Conservation (phyloP, 2,113 vertebrate genomes). For the Clarias magur region DNA sequence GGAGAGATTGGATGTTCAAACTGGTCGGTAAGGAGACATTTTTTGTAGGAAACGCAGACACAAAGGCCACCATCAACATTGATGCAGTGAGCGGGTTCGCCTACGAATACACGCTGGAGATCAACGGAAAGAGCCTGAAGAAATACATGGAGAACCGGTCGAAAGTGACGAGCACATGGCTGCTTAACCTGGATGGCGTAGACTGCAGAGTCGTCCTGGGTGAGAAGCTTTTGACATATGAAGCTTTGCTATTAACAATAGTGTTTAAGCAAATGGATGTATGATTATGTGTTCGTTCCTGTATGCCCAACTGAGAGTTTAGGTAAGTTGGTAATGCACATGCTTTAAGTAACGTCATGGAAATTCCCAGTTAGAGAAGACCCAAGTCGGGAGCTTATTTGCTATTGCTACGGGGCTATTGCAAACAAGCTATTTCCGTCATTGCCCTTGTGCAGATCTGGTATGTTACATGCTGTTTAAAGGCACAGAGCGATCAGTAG, state of each 20-base stretch:
- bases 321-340: not conserved
- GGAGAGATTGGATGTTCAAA: slow-evolving; percentile 99
- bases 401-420: not conserved
- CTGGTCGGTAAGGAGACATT: slow-evolving; percentile 97
- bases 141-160: slow-evolving; percentile 95
- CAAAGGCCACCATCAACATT: slow-evolving; percentile 95
- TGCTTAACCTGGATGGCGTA: slow-evolving; percentile 83
- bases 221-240: slow-evolving; percentile 63
- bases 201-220: slow-evolving; percentile 92
- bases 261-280: not conserved
- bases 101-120: slow-evolving; percentile 96
- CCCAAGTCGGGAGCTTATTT: not conserved
- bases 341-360: not conserved
- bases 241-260: not conserved
- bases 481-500: not conserved
- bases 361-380: not conserved
- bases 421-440: no score
- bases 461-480: not conserved
- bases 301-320: not conserved
- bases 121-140: slow-evolving; percentile 95
- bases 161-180: slow-evolving; percentile 94
- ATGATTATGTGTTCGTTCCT: not conserved
- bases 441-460: no score
- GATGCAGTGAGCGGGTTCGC: slow-evolving; percentile 92
- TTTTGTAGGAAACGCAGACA: slow-evolving; percentile 82